phyloP scores from a whole-genome alignment of 1,140 invertebrate genomes.

The Heliconius congener region DNA sequence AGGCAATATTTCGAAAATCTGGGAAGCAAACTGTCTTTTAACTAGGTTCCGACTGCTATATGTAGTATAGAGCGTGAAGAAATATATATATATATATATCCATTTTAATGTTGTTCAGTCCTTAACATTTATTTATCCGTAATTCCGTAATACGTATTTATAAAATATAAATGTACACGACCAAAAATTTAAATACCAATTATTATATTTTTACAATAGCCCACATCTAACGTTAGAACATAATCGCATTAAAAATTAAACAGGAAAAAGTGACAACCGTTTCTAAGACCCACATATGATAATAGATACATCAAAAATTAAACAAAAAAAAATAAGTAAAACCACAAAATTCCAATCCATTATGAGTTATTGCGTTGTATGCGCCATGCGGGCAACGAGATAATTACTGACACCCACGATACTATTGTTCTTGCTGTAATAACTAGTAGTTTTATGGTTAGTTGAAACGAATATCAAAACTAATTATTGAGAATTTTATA shows the following conservation, averaged over 20 bases:
- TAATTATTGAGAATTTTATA: neutral
- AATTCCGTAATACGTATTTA: too few species aligned
- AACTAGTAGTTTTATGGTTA: neutral
- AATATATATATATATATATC: too few species aligned
- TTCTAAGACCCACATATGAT: conserved; percentile 40
- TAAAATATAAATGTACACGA: too few species aligned
- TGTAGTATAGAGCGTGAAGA: too few species aligned
- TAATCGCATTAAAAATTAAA: conserved; percentile 5
- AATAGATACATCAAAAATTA: conserved; percentile 38
- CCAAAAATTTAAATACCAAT: too few species aligned
- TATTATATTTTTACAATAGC: too few species aligned
- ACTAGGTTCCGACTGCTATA: too few species aligned
- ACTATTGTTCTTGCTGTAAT: conserved; percentile 49
- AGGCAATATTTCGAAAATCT: neutral
- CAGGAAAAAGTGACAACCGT: conserved; percentile 20
- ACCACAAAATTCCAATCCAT: conserved; percentile 39
- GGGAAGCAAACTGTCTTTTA: accelerated
- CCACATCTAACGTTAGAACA: neutral
- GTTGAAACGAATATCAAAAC: neutral
- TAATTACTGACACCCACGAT: conserved; percentile 56
- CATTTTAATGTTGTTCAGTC: too few species aligned
- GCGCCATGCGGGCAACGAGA: conserved; percentile 50
- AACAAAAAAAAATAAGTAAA: conserved; percentile 29
- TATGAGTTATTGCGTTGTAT: conserved; percentile 44
- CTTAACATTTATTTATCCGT: too few species aligned